phyloP scores from a whole-genome alignment of 2,797 vertebrate species.

The Phrynocephalus vlangalii region DNA sequence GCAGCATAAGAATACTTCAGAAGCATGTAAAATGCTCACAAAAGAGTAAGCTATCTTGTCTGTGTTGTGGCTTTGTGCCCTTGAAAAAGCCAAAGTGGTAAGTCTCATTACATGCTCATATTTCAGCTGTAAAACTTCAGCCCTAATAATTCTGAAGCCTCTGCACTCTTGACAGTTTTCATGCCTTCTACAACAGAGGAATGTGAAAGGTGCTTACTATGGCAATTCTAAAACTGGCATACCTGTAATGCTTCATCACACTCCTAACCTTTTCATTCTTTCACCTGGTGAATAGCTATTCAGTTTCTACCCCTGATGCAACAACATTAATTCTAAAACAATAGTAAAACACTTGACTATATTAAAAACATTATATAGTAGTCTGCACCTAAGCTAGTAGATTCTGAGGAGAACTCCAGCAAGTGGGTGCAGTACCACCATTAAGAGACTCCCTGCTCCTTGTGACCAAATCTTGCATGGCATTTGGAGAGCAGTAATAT shows the following conservation, averaged over 20 bases:
- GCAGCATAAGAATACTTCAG: not conserved
- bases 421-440: not conserved
- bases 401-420: not conserved
- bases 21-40: not conserved
- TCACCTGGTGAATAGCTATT: not conserved
- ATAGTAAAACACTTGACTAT: not conserved
- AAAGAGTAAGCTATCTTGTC: not conserved
- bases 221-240: not conserved
- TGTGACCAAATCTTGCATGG: not conserved
- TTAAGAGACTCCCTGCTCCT: not conserved
- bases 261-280: not conserved
- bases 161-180: not conserved
- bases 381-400: not conserved
- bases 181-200: not conserved
- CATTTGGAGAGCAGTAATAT: not conserved
- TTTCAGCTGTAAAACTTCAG: not conserved
- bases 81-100: not conserved
- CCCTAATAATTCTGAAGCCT: not conserved
- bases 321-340: not conserved
- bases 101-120: not conserved
- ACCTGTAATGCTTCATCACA: not conserved
- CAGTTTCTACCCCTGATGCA: not conserved
- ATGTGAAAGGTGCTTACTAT: not conserved
- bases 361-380: not conserved
- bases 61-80: not conserved